phyloP scores from a whole-genome alignment of 2,797 vertebrate species.

The Simalia tracyae region DNA sequence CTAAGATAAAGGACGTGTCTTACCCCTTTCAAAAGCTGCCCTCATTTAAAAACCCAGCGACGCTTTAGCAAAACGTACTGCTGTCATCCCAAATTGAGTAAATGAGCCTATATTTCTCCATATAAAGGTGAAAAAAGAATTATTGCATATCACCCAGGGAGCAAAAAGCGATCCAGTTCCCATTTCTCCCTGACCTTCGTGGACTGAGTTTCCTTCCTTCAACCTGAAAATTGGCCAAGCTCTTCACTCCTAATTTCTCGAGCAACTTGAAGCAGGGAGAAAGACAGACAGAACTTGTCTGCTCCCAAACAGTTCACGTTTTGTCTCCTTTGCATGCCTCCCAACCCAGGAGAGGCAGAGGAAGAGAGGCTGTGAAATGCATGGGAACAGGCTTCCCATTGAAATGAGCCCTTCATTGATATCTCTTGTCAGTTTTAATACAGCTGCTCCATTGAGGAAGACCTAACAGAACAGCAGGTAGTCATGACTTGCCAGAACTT shows the following conservation, averaged over 20 bases:
- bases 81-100: slow-evolving; percentile 81
- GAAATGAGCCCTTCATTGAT: slow-evolving; percentile 33
- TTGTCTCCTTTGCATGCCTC: slow-evolving; percentile 47
- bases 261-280: slow-evolving; percentile 72
- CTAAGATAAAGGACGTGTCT: slow-evolving; percentile 82
- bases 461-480: neutral
- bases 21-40: slow-evolving; percentile 68
- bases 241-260: slow-evolving; percentile 71
- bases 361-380: slow-evolving; percentile 68
- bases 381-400: slow-evolving; percentile 69
- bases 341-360: slow-evolving; percentile 57
- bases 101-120: slow-evolving; percentile 73
- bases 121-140: slow-evolving; percentile 78
- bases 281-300: slow-evolving; percentile 71
- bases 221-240: slow-evolving; percentile 60
- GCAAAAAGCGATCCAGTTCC: slow-evolving; percentile 83
- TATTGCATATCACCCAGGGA: slow-evolving; percentile 87
- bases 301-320: slow-evolving; percentile 80
- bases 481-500: neutral
- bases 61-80: slow-evolving; percentile 76
- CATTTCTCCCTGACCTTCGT: slow-evolving; percentile 82
- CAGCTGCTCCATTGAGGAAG: slow-evolving; percentile 24
- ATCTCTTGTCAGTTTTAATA: slow-evolving; percentile 51
- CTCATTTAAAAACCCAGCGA: slow-evolving; percentile 74
- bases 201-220: slow-evolving; percentile 42